Conservation (phyloP, 2,797 vertebrate genomes). For the Lutjanus argentimaculatus region DNA sequence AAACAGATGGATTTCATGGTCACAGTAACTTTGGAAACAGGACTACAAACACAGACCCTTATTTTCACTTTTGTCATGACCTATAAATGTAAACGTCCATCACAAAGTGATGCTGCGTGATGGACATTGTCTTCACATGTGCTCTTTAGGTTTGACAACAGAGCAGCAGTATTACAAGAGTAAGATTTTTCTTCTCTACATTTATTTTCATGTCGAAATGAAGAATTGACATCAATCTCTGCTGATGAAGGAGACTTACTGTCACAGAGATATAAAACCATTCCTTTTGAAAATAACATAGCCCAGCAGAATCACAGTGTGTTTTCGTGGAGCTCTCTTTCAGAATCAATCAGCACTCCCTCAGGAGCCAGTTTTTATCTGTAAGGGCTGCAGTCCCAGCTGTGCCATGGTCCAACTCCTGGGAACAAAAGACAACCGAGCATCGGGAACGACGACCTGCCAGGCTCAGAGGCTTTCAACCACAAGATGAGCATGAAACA, state of each 20-base stretch:
- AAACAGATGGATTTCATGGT: not conserved
- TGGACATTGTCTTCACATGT: not conserved
- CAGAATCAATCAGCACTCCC: slow-evolving; percentile 55
- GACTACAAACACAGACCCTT: not conserved
- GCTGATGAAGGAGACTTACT: not conserved
- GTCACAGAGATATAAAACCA: not conserved
- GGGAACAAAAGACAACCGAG: slow-evolving; percentile 60
- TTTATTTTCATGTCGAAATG: not conserved
- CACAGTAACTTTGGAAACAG: not conserved
- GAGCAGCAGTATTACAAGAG: not conserved
- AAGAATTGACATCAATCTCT: not conserved
- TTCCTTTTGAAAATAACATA: not conserved
- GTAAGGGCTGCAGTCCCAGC: slow-evolving; percentile 47
- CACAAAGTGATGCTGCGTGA: not conserved
- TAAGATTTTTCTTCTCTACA: not conserved
- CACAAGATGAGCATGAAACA: slow-evolving; percentile 15
- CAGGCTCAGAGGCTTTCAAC: slow-evolving; percentile 29
- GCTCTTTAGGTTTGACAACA: not conserved
- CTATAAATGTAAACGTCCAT: not conserved
- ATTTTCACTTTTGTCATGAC: not conserved
- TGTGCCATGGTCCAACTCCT: slow-evolving; percentile 48
- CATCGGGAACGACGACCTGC: slow-evolving; percentile 41
- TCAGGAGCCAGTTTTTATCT: slow-evolving; percentile 30
- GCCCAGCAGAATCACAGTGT: not conserved
- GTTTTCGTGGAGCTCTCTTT: slow-evolving; percentile 9